These are phyloP conservation scores for Dasyornis broadbenti DNA, from an alignment of 2,113 vertebrate genomes.

Conservation along the genomic window DNA sequence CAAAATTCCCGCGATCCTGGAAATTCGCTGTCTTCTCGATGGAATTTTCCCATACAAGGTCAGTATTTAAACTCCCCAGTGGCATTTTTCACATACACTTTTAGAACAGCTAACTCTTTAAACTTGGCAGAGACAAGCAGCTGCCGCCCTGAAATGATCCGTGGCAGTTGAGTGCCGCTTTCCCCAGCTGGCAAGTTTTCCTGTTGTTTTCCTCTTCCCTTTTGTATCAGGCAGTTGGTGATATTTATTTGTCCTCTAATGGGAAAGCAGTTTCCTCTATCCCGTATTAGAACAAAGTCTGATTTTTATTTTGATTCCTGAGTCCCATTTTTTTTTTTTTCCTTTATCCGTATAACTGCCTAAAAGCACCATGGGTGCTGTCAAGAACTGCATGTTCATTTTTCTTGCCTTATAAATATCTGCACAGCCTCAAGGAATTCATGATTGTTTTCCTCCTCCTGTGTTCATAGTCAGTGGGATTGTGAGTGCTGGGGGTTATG, in stretches of 20 bases:
- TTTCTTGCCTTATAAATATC: background rate
- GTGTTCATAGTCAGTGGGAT: background rate
- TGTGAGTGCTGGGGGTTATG: background rate
- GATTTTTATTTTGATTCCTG: background rate
- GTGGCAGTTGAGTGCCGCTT: background rate
- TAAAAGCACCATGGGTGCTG: background rate
- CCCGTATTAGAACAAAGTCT: background rate
- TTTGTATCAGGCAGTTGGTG: background rate
- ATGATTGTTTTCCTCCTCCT: background rate
- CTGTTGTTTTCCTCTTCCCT: slow-evolving; percentile 28
- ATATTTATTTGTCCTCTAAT: slow-evolving; percentile 14
- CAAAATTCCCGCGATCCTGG: background rate
- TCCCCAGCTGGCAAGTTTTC: slow-evolving; percentile 14
- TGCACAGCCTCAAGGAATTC: background rate
- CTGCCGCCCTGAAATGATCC: background rate
- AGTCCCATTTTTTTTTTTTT: background rate
- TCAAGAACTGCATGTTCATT: background rate
- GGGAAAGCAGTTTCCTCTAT: background rate
- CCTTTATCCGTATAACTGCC: background rate
- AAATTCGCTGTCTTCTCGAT: background rate
- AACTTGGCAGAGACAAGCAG: background rate
- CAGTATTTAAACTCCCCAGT: slow-evolving; percentile 19
- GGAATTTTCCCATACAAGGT: slow-evolving; percentile 58
- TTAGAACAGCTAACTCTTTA: background rate
- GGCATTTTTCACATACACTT: background rate